Percentiles rank a stretch among this genome's conserved stretches.
Evolutionary conservation across 53 echinoderm and acorn worm species (phyloP).

Genomic region (Henricia sp.): DNA sequence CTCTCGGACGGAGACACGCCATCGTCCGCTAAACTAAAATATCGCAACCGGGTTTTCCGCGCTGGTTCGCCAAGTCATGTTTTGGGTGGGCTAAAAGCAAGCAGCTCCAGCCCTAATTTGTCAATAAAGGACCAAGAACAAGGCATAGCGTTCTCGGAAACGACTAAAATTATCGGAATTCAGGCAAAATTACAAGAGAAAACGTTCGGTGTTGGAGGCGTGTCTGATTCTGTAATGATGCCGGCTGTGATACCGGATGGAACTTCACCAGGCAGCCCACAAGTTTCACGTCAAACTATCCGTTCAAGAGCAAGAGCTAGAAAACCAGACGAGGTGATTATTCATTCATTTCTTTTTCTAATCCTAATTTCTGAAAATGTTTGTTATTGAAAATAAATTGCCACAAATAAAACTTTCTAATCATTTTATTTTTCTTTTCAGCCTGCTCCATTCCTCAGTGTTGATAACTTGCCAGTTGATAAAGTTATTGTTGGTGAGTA

Average conservation of each 20-base stretch:
- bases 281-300: constrained; percentile 47
- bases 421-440: constrained; percentile 45
- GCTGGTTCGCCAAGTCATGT: constrained; percentile 20
- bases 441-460: constrained; percentile 93
- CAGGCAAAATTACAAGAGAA: constrained; percentile 46
- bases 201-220: background rate
- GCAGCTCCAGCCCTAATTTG: constrained; percentile 49
- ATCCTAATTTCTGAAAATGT: too few species aligned
- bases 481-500: constrained; percentile 85
- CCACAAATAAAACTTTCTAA: too few species aligned
- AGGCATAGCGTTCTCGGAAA: constrained; percentile 18
- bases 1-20: constrained; percentile 59
- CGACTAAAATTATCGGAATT: constrained; percentile 41
- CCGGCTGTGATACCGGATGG: constrained; percentile 9
- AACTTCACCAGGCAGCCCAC: constrained; percentile 13
- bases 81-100: constrained; percentile 4
- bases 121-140: constrained; percentile 22
- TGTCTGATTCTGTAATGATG: constrained; percentile 12
- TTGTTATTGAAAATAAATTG: too few species aligned
- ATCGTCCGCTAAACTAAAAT: background rate
- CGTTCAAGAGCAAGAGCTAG: constrained; percentile 83
- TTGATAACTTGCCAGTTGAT: constrained; percentile 89
- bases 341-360: too few species aligned
- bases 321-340: constrained; percentile 73
- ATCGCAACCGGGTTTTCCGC: constrained; percentile 4